Evolutionary conservation across 2,113 vertebrate genomes (phyloP).

Genomic region (Chaenocephalus aceratus): DNA sequence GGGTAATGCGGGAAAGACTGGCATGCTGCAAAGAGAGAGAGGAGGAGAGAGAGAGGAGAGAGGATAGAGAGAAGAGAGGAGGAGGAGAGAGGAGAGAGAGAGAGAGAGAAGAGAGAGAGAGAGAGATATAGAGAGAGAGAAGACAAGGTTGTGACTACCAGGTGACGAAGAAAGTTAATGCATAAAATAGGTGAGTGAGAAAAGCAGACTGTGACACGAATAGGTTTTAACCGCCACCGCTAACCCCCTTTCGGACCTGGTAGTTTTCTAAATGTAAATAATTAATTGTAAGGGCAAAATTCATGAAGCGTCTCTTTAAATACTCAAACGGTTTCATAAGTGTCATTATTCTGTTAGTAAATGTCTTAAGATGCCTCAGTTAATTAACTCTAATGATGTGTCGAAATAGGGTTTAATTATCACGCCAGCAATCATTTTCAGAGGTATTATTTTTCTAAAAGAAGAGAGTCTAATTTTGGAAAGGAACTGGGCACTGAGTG

Average conservation of each 20-base stretch:
- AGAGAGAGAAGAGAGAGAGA: too few species aligned
- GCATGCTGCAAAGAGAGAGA: too few species aligned
- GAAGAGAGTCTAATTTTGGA: conserved; percentile 12
- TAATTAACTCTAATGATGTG: conserved; percentile 60
- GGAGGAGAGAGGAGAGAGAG: too few species aligned
- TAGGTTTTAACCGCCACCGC: not conserved
- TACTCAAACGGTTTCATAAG: conserved; percentile 38
- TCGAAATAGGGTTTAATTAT: conserved; percentile 48
- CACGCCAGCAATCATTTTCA: conserved; percentile 51
- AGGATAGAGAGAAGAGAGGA: too few species aligned
- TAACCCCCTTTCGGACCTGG: not conserved
- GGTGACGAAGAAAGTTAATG: too few species aligned
- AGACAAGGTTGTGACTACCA: too few species aligned
- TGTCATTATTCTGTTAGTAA: conserved; percentile 56
- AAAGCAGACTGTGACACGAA: too few species aligned
- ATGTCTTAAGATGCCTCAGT: conserved; percentile 46
- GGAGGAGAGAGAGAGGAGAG: too few species aligned
- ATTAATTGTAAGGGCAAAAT: conserved; percentile 39
- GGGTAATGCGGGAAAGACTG: too few species aligned
- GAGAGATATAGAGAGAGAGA: too few species aligned
- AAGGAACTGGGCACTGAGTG: conserved; percentile 4
- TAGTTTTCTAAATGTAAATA: conserved; percentile 14
- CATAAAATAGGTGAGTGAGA: too few species aligned
- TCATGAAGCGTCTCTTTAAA: conserved; percentile 38
- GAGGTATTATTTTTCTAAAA: conserved; percentile 24